These are phyloP conservation scores for Ypsolopha sequella DNA, from an alignment of 2,888 invertebrate species.

Conservation along the genomic window DNA sequence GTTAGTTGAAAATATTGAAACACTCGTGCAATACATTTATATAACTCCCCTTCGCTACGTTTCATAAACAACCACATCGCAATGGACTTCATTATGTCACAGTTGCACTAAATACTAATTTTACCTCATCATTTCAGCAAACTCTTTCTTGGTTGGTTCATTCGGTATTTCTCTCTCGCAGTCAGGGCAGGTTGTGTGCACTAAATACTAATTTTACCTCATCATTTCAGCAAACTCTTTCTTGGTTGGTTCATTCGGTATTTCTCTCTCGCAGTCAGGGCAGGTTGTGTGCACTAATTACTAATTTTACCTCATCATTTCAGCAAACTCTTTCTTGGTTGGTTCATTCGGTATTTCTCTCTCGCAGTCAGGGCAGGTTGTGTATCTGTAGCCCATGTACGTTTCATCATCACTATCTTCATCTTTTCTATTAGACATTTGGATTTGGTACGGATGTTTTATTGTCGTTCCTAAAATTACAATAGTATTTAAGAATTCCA, in stretches of 20 bases:
- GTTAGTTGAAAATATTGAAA: no score
- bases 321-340: constrained; percentile 68
- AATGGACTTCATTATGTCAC: no score
- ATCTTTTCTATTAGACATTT: constrained; percentile 46
- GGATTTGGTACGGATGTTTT: constrained; percentile 70
- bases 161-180: constrained; percentile 68
- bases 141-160: constrained; percentile 69
- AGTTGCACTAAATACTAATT: neutral
- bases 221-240: constrained; percentile 71
- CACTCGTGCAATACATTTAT: neutral
- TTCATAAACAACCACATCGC: neutral
- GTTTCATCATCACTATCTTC: constrained; percentile 57
- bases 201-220: constrained; percentile 26
- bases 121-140: constrained; percentile 67
- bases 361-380: constrained; percentile 70
- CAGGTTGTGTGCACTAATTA: constrained; percentile 39
- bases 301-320: constrained; percentile 55
- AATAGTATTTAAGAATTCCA: no score
- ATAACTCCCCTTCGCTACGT: neutral
- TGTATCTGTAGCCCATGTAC: constrained; percentile 57
- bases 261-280: constrained; percentile 67
- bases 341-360: constrained; percentile 68
- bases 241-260: constrained; percentile 68
- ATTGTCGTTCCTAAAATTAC: constrained; percentile 54
- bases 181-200: constrained; percentile 61